Base-by-base conservation (phyloP, 2,113 vertebrate genomes). In the Lophochroa leadbeateri region DNA sequence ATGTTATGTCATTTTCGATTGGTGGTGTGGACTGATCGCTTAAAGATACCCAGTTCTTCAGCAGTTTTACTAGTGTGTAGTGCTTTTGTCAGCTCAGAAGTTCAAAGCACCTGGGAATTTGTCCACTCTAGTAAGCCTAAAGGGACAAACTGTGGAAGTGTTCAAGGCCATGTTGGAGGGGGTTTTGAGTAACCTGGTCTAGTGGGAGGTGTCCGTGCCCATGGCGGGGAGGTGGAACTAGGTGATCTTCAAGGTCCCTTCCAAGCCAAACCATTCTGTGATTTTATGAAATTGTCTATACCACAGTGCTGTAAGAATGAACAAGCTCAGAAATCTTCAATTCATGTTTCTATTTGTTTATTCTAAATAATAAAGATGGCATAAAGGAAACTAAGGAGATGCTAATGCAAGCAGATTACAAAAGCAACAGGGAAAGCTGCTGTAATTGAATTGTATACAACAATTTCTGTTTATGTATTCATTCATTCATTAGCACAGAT, bases 1-100 rank as follows among this genome's bases (percentile, higher is more conserved):
- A 92, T 93, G 92, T 89, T 70, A 52, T 84, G 74, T 90, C 74
- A 91, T 85, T 96, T 96, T 96, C 2, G 0, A 81, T 92, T 90
- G 70, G 33, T 84, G 44, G 17, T 78, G 28, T 83, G 57, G 52
- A 77, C 47, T 76, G 85, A 89, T 87, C 90, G 60, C 60, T 93
- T 89, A 88, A 93, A 96, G 47, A 65, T 81, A 90, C 13, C 50
- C 43, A 49, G 33, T 81, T 92, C 58, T 35, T 81, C 28, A 87
- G 46, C 37, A 87, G 60, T 28, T 43, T 90, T 68, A 58, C 72
- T 41, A 68, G 11, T 39, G 16, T 39, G 71, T 35, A 71, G n/a
- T 50, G 52, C 44, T 77, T 86, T 58, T 95, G 41, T 78, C 61
- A 80, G 28, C 64, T 94, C 31, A 86, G 82, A 92, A 71, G 13